phyloP scores from a whole-genome alignment of 2,113 vertebrate genomes.

The Lampris incognitus region DNA sequence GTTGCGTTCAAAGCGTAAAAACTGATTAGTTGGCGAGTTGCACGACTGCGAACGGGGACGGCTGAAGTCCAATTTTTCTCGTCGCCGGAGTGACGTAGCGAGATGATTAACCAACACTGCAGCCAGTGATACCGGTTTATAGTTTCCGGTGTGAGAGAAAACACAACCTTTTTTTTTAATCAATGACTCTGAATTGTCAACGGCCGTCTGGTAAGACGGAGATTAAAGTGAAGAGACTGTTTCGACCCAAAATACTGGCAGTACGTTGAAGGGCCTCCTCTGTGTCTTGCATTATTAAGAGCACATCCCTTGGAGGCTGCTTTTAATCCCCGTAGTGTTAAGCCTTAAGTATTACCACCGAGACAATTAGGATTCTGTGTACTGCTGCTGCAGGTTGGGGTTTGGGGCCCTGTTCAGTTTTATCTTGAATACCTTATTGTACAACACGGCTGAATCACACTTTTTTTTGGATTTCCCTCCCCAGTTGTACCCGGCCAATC shows the following conservation, averaged over 20 bases:
- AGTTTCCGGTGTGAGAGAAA: too few relatives aligned
- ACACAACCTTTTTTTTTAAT: too few relatives aligned
- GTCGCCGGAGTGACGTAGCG: too few relatives aligned
- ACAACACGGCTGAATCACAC: neutral
- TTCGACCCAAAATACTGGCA: constrained; percentile 41
- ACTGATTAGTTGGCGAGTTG: too few relatives aligned
- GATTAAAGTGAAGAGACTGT: constrained; percentile 8
- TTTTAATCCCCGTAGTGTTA: constrained; percentile 29
- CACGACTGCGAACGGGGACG: too few relatives aligned
- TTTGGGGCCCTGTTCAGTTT: constrained; percentile 7
- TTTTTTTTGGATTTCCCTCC: too few relatives aligned
- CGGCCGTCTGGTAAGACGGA: neutral
- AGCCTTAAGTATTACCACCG: constrained; percentile 48
- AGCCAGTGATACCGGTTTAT: too few relatives aligned
- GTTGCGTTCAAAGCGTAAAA: too few relatives aligned
- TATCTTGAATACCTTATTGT: constrained; percentile 6
- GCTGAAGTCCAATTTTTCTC: too few relatives aligned
- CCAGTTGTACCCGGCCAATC: too few relatives aligned
- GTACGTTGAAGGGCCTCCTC: constrained; percentile 45
- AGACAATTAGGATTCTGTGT: constrained; percentile 42
- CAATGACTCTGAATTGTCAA: too few relatives aligned
- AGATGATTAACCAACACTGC: too few relatives aligned
- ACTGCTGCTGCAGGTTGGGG: neutral
- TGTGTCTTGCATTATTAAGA: constrained; percentile 60
- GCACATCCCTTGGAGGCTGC: constrained; percentile 43